Percentiles rank a stretch among this genome's conserved stretches.
Evolutionary conservation across 2,888 invertebrate species (phyloP).

Genomic region (Ommatoiulus sabulosus): DNA sequence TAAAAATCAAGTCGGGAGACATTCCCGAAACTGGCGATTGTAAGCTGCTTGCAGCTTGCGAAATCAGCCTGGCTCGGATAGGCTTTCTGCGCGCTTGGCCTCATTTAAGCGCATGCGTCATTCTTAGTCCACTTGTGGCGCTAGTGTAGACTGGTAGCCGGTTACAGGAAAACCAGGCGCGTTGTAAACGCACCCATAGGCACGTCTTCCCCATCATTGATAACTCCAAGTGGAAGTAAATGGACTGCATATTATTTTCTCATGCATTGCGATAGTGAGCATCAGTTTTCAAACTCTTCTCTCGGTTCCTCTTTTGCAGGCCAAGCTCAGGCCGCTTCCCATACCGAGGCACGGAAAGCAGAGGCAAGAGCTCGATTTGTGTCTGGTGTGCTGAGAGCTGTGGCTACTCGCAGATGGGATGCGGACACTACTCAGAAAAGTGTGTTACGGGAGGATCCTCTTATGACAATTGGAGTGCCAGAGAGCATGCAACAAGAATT

Average conservation of each 20-base stretch:
- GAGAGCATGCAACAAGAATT: background rate
- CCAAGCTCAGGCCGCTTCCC: background rate
- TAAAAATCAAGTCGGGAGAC: too few species aligned
- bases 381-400: background rate
- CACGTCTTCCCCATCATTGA: background rate
- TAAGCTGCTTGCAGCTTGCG: too few species aligned
- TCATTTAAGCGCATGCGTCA: too few species aligned
- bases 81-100: too few species aligned
- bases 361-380: conserved; percentile 35
- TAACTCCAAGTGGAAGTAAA: background rate
- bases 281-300: too few species aligned
- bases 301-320: background rate
- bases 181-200: too few species aligned
- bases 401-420: background rate
- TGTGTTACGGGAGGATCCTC: background rate
- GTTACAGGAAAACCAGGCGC: too few species aligned
- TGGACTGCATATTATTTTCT: background rate
- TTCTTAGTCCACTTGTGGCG: too few species aligned
- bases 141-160: too few species aligned
- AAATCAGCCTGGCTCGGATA: too few species aligned
- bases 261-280: too few species aligned
- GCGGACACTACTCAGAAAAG: background rate
- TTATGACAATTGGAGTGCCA: background rate
- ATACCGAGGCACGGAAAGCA: background rate
- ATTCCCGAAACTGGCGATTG: too few species aligned